A percentile compares a stretch with the other conserved stretches of the same genome.
These are phyloP conservation scores for Poliocrania exsul DNA, from an alignment of 2,797 vertebrate genomes.

Conservation along the genomic window DNA sequence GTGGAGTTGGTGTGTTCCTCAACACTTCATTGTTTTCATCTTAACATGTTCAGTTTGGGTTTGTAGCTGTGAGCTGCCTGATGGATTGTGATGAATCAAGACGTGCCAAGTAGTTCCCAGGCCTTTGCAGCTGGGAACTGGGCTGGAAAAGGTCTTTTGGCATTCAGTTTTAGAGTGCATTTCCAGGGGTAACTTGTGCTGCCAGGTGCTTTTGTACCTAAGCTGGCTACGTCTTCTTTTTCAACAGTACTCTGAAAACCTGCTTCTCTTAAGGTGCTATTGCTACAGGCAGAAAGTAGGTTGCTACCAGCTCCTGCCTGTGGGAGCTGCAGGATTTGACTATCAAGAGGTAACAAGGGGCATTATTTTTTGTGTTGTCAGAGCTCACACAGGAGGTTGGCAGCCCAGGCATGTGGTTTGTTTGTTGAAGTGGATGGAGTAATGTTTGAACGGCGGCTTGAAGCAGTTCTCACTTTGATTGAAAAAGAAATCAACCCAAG, in stretches of 20 bases:
- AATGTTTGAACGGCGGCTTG: conserved; percentile 83
- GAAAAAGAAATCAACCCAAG: conserved; percentile 86
- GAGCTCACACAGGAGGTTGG: conserved; percentile 84
- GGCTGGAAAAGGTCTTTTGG: background rate
- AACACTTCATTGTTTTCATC: background rate
- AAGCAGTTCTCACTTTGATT: conserved; percentile 82
- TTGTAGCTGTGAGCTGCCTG: background rate
- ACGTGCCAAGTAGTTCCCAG: background rate
- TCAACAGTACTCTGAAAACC: background rate
- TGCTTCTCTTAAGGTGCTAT: background rate
- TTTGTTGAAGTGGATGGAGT: conserved; percentile 90
- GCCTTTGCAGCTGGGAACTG: background rate
- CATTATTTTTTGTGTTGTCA: conserved; percentile 36
- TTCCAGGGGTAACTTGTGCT: background rate
- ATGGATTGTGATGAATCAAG: background rate
- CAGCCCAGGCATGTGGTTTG: conserved; percentile 88
- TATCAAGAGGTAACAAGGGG: background rate
- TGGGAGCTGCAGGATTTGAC: background rate
- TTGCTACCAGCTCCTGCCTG: background rate
- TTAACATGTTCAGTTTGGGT: background rate
- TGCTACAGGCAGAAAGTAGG: background rate
- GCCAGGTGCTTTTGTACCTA: rapidly evolving
- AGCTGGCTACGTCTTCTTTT: background rate
- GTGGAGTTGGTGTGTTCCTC: background rate
- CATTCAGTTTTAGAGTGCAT: background rate